Evolutionary conservation across 2,888 invertebrate genomes (phyloP), one percentile per base, ranked within the genome.

Genomic region (Lasiommata megera): DNA sequence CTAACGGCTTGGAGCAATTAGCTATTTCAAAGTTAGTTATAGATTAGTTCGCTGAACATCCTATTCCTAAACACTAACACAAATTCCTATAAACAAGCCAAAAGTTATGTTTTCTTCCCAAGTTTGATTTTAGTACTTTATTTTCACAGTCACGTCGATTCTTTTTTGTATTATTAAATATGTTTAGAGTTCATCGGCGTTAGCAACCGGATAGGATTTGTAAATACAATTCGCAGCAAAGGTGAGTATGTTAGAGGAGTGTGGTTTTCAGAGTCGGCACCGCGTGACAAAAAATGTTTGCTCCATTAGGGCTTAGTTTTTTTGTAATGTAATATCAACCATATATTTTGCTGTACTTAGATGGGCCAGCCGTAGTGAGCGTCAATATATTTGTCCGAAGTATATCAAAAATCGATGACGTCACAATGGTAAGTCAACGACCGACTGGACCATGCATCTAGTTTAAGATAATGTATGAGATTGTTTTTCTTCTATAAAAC

Each of bases 391-490:
- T 97, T 95, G 96, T 98, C 93, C 94, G 98, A 94, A 98, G 98
- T 96, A 97, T 98, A 93, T 97, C 97, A 93, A 97, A 98, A 94
- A 98, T 98, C 93, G 98, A 98, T 95, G 98, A 98, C 94, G 97
- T 98, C 92, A 98, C 97, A 80, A 98, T 98, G 98, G 98, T 98
- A 96, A 97, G 97, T 97, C 82, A 71, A 76, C 76, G 78, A 76
- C 79, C 76, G 79, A 77, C 83, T 77, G 80, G 82, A 78, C 80
- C 82, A 67, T 67, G 80, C 78, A 76, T 75, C 72, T 87, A 86
- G 82, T 75, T 72, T 82, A 74, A 79, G 79, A 74, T 75, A 73
- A 73, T 62, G 76, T 81, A 75, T 77, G 72, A 76, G 72, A 74
- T 74, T 72, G 70, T 64, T 67, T 63, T 66, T 67, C 62, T 67